A percentile compares a stretch with the other conserved stretches of the same genome.
Conservation (phyloP, 2,888 invertebrate species). For the Zygothrica quintamaculata region DNA sequence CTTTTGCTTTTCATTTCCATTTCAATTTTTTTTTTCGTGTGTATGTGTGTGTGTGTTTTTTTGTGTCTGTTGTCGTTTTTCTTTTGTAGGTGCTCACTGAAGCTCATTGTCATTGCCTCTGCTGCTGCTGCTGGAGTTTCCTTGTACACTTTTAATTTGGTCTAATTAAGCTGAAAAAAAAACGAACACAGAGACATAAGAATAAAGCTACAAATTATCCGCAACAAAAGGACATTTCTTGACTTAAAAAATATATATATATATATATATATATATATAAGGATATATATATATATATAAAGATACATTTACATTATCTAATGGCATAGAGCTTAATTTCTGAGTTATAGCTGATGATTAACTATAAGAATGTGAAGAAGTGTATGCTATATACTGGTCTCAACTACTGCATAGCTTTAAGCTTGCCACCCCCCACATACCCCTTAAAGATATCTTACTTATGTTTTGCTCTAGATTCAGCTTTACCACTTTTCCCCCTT, state of each 20-base stretch:
- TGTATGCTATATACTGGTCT: too few species aligned
- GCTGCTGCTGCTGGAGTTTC: too few species aligned
- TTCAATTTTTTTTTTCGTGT: slow-evolving; percentile 11
- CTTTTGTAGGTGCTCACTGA: slow-evolving; percentile 33
- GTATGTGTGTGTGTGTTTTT: too few species aligned
- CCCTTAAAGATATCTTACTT: too few species aligned
- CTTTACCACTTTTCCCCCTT: too few species aligned
- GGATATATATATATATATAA: too few species aligned
- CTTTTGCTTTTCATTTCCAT: slow-evolving; percentile 7
- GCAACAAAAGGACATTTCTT: slow-evolving; percentile 31
- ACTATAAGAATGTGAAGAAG: too few species aligned
- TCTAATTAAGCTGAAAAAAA: slow-evolving; percentile 72
- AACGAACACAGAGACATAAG: slow-evolving; percentile 41
- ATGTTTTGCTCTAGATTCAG: too few species aligned
- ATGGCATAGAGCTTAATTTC: background rate
- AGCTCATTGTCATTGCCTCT: slow-evolving; percentile 52
- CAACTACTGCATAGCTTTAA: too few species aligned
- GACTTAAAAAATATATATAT: background rate
- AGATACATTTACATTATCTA: slow-evolving; percentile 1
- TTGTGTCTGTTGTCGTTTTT: slow-evolving; percentile 16
- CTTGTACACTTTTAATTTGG: slow-evolving; percentile 64
- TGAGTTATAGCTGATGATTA: background rate
- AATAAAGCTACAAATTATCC: slow-evolving; percentile 34
- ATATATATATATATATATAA: too few species aligned
- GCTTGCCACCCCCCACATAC: too few species aligned